Evolutionary conservation across 2,113 vertebrate genomes (phyloP), one percentile per base, ranked within the genome.

Genomic region (Carassius gibelio): DNA sequence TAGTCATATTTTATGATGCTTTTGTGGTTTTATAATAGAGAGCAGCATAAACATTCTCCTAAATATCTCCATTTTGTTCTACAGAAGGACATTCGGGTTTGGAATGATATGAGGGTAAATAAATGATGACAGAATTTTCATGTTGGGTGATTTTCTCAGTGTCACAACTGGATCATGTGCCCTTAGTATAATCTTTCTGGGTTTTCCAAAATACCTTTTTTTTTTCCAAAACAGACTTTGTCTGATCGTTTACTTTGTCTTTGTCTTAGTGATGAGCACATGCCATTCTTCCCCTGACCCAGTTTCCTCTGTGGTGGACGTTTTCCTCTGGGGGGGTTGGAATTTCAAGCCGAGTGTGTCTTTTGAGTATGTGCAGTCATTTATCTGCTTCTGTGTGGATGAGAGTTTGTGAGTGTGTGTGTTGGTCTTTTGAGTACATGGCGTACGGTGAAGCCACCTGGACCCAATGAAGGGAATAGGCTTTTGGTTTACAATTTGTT

Each of bases 381-480:
- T 79, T 68, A 84, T 50, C 42, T 42, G n/a, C 38, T 71, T 36
- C 61, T 69, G 36, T 72, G 45, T 79, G 55, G 57, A 59, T 74
- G 62, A 78, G 85, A 48, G 50, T 36, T 61, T 78, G 26, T 66
- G 30, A 26, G 50, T 57, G 57, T 36, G 55, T 45, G 68, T 81
- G 59, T 66, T 68, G 10, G 11, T 64, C 19, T 66, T 71, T 21
- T 84, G 55, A 83, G 30, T 81, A 75, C 82, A 90, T 89, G 3
- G 84, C 84, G 86, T 71, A 71, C 82, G 50, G 89, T 89, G 82
- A 88, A 90, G 88, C 91, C 90, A 93, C 90, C 92, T 92, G 92
- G 89, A 90, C 88, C 62, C 59, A 89, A 82, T 75, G 80, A 82
- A 81, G 57, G 0, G 76, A 68, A 74, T 4, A 89, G 91, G 91